Base-by-base conservation (phyloP, 2,797 vertebrate genomes). In the Aeoliscus strigatus region DNA sequence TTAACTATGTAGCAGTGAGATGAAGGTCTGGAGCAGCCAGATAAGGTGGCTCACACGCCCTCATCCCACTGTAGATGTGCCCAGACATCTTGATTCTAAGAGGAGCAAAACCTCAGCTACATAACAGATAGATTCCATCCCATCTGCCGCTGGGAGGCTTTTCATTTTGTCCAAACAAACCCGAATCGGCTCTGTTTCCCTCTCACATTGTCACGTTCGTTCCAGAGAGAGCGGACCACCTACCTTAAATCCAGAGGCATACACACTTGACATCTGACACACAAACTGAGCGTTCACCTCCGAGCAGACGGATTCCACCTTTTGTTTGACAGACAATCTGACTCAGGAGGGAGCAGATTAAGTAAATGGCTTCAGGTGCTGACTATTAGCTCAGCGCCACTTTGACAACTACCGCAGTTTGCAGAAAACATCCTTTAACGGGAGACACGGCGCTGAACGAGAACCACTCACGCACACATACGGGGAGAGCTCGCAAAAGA, bases 281-380 rank as follows among this genome's bases (percentile, higher is more conserved):
- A 57, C 51, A 52, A 35, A 35, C 41, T 39, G 43, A 63, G 58
- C 55, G 53, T 35, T 49, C 60, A 16, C 46, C 43, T 33, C 53
- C 44, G 23, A 50, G 50, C 60, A 58, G n/a, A n/a, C n/a, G 41
- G 37, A 31, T 30, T 60, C 46, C 48, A 59, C 49, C 66, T 86
- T 87, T 90, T 87, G 87, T 89, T 84, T 91, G 88, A 89, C 85
- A 89, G 73, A 70, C 82, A 87, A 89, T 90, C 87, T 87, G 86
- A 56, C 66, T 67, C 55, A 61, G 49, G 39, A 60, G 54, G 57
- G 54, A 65, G 62, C n/a, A n/a, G n/a, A n/a, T n/a, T n/a, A n/a
- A n/a, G n/a, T n/a, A 70, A 74, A 77, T 66, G 60, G 68, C 72
- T 77, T 66, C 59, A 73, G 70, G 76, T 80, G 73, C 57, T 60